These are phyloP conservation scores for Nyctalus aviator DNA, from an alignment of 2,797 vertebrate species.

Conservation along the genomic window DNA sequence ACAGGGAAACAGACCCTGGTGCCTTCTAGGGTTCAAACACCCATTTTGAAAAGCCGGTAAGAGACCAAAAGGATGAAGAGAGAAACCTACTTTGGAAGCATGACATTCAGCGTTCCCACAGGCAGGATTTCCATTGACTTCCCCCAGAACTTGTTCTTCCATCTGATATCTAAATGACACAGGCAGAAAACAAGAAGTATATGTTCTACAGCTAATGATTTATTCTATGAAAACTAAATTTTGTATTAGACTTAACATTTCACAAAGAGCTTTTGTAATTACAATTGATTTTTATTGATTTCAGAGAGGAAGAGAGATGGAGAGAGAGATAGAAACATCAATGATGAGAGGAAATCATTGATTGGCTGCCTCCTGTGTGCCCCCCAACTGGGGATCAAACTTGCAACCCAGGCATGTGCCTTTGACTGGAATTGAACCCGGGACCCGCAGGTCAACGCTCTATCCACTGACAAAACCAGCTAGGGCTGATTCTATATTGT, in stretches of 20 bases:
- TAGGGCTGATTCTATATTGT: neutral
- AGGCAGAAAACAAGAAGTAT: slow-evolving; percentile 59
- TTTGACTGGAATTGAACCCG: too few species aligned
- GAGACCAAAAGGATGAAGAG: slow-evolving; percentile 4
- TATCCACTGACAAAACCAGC: too few species aligned
- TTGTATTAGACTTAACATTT: neutral
- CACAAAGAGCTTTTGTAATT: slow-evolving; percentile 9
- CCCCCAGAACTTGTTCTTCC: slow-evolving; percentile 99
- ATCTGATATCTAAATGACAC: slow-evolving; percentile 94
- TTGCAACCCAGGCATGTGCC: too few species aligned
- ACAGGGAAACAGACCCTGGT: neutral
- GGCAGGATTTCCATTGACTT: slow-evolving; percentile 99
- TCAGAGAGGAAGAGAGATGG: too few species aligned
- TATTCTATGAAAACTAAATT: slow-evolving; percentile 29
- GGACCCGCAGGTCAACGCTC: too few species aligned
- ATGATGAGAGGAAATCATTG: too few species aligned
- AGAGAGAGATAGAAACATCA: too few species aligned
- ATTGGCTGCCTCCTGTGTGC: too few species aligned
- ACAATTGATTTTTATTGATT: neutral
- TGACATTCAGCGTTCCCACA: slow-evolving; percentile 95
- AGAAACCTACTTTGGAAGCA: slow-evolving; percentile 94
- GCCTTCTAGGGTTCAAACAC: neutral
- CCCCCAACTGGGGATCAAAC: too few species aligned
- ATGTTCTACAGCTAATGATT: neutral
- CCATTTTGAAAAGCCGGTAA: slow-evolving; percentile 36